Evolutionary conservation across 2,113 vertebrate genomes (phyloP), one percentile per base, ranked within the genome.

Genomic region (Corythaeola cristata): DNA sequence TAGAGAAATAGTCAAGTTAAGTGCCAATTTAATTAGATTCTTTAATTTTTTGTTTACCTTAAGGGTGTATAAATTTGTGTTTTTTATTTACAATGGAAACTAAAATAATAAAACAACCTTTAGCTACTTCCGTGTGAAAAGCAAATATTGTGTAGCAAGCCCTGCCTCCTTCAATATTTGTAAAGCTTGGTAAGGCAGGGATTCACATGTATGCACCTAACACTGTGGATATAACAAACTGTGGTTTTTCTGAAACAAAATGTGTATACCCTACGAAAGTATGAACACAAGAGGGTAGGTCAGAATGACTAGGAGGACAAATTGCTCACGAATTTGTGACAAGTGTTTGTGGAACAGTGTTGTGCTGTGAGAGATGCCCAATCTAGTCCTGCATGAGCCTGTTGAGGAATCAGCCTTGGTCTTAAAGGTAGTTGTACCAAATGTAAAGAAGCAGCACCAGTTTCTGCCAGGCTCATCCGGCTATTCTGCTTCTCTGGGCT

Each of bases 111-210:
- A 71, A 90, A 27, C 16, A 24, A n/a, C 9, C 23, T 78, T 32
- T 44, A 89, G 13, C 27, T 76, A 45, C 41, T 95, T 92, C 69
- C 67, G 87, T 94, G 84, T 83, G 90, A 75, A 89, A 95, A 85
- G 10, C 24, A 94, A 96, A 93, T 71, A 76, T 3, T 45, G 33
- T 27, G 8, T 41, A 74, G 26, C 37, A 64, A 89, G 35, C 33
- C 49, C 55, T 89, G 24, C 64, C 45, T 85, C 73, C 55, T 90
- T 89, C 66, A 88, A 41, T 89, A 55, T 91, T 91, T 91, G 35
- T 76, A 32, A 63, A 81, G 32, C 22, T 82, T 82, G 20, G 21
- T 59, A 71, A 78, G 30, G 60, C 33, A 44, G 45, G 32, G 45
- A 52, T 78, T 91, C 77, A 81, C 0, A 0, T 44, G 32, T 35